Percentiles rank a stretch among this genome's conserved stretches.
These are phyloP conservation scores for Cordylochernes scorpioides DNA, from an alignment of 2,888 invertebrate species.

Conservation along the genomic window DNA sequence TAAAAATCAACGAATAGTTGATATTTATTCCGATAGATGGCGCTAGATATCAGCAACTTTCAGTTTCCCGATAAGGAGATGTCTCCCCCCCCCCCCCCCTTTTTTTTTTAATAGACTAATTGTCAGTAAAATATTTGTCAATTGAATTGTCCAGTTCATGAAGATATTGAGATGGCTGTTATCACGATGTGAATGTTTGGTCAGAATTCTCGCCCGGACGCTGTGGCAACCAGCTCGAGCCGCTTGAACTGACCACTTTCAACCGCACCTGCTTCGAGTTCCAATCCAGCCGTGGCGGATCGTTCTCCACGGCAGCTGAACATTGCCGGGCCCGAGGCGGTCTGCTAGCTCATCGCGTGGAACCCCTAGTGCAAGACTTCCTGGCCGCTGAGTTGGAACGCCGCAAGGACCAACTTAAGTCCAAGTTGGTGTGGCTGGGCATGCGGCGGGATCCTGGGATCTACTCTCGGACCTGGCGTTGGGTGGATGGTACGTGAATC, in stretches of 20 bases:
- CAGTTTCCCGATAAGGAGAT: no score
- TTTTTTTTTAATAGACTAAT: no score
- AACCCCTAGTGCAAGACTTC: constrained; percentile 16
- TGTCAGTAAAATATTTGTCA: no score
- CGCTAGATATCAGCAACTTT: no score
- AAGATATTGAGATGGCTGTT: no score
- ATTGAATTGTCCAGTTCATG: no score
- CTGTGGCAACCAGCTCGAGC: constrained; percentile 38
- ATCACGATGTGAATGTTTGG: no score
- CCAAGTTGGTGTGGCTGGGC: constrained; percentile 69
- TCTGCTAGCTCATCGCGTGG: constrained; percentile 17
- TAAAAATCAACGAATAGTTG: no score
- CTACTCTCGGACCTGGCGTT: constrained; percentile 7
- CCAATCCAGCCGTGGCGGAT: constrained; percentile 48
- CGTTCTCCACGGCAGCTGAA: constrained; percentile 48
- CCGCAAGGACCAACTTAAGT: constrained; percentile 19
- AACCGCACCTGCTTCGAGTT: constrained; percentile 68
- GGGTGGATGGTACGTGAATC: constrained; percentile 9
- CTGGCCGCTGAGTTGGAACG: constrained; percentile 14
- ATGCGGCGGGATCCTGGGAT: constrained; percentile 42
- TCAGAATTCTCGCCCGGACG: constrained; percentile 62
- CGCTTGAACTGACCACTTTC: constrained; percentile 48
- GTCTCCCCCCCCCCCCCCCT: no score
- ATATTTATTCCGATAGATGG: no score
- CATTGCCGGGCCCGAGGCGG: constrained; percentile 34